Evolutionary conservation across 2,797 vertebrate species (phyloP), one percentile per base, ranked within the genome.

Genomic region (Scomberomorus guttatus): DNA sequence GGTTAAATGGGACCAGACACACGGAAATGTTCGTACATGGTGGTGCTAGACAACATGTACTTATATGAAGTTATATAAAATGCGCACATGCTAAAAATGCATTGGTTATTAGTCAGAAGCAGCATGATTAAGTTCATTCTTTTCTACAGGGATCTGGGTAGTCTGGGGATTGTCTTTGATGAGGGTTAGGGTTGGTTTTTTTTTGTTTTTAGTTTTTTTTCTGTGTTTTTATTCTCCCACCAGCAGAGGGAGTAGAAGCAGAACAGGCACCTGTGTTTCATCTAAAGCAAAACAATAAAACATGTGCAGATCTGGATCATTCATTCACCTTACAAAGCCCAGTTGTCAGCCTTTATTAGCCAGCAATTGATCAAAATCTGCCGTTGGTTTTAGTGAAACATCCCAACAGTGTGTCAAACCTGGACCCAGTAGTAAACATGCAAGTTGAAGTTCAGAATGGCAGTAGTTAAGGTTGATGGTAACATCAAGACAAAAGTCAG

Each of bases 201-300:
- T 39, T 55, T 48, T 79, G 39, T 3, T 50, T 86, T 32, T 22
- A 44, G 56, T 82, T 56, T 0, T 57, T 90, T 88, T 85, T 91
- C 13, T 80, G 77, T 85, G 60, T 79, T 85, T 91, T 92, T 86
- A 91, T 86, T 77, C 89, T 95, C 91, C 90, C 87, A 88, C 87
- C 90, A 94, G 88, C 88, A 89, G 88, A 67, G 90, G 91, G 93
- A 92, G 91, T 83, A 72, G 73, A 91, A 92, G 91, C 91, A 88
- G 81, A 93, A 90, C 95, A 96, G 95, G 94, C 95, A 96, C 94
- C 85, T 91, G 93, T 95, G 94, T 95, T 94, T 93, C 66, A 89
- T 92, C 94, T 93, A 95, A 94, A 94, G 90, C 90, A 89, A 90
- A 87, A 91, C 59, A 86, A 89, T 75, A 75, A 85, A 90, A 90